Base-by-base conservation (phyloP, 2,113 vertebrate species). In the Zeus faber region DNA sequence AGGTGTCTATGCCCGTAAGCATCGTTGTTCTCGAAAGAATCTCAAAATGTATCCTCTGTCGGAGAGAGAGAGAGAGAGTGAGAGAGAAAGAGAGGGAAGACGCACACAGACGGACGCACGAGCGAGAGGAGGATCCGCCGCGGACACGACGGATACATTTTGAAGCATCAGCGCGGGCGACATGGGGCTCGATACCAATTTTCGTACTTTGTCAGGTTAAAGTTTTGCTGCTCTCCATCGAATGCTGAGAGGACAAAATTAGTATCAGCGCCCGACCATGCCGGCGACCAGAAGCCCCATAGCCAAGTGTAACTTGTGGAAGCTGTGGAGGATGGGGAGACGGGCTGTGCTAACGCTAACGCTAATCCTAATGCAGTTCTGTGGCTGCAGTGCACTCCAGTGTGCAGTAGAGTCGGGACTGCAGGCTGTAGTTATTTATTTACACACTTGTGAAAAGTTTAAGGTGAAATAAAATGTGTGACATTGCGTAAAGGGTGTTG, bases 21-120 rank as follows among this genome's bases (percentile, higher is more conserved):
- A 90, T 89, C 88, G 88, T 89, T 89, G 84, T 71, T 88, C 84
- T 84, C 76, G 77, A 79, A 82, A 85, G 74, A 79, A 86, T 85
- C 81, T 91, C 93, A 95, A 95, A 98, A 95, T 96, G 93, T 96
- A 96, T 96, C 89, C 70, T 86, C 70, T 74, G 82, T 87, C 79
- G 72, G 74, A 82, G 72, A 80, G 77, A 80, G 80, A 70, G 79
- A 79, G 77, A 80, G 74, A 76, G 72, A 85, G 76, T 58, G 76
- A 81, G 77, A 2, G 63, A 61, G 58, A 57, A 53, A 60, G 65
- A 26, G 60, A 71, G 31, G 8, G 7, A 7, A n/a, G 11, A 40
- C 37, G n/a, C 37, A n/a, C 41, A 82, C 80, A 73, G 80, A 80
- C 79, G 79, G 74, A 76, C 72, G 84, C 76, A 62, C 76, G 81